Evolutionary conservation across 2,113 vertebrate genomes (phyloP), one percentile per base, ranked within the genome.

Genomic region (Puffinus mauretanicus): DNA sequence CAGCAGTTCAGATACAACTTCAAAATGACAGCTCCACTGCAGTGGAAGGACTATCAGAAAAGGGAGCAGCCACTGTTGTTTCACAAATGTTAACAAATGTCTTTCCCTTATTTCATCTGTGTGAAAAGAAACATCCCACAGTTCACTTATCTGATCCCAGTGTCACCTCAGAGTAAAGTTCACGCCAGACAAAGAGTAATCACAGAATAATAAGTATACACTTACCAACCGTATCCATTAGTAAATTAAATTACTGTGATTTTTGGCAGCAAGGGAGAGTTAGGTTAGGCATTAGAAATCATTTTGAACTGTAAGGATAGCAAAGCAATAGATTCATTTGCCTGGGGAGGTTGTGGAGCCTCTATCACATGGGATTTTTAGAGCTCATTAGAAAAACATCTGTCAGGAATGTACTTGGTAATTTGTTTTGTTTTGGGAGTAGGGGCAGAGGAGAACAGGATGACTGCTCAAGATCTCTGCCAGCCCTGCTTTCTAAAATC

Each of bases 91-190:
- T 93, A 91, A 96, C 44, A 82, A 77, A 86, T 61, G 62, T 58
- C 73, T 38, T 89, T 79, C 54, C 62, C 49, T 93, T 94, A 85
- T 94, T 97, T 80, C 46, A 85, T 87, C 87, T 62, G 58, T 47
- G 55, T 88, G 90, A 97, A 96, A 96, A 94, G 79, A 88, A 97
- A 94, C 92, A 96, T 92, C 75, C 92, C 79, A 81, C 52, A 75
- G 72, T 78, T 96, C 93, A 90, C 92, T 96, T 95, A 96, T 95
- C 87, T 88, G 94, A 96, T 93, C 46, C 49, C 88, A 88, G 86
- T 75, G 85, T 92, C 96, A 97, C 88, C 87, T 96, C 82, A 92
- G 70, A 90, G 90, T 88, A 91, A 92, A 93, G 81, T 95, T 93
- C 87, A 95, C 93, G 75, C 57, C 91, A 96, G 91, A 89, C 34